Base-by-base conservation (phyloP, 2,113 vertebrate species). In the Mormyrus iriodes region DNA sequence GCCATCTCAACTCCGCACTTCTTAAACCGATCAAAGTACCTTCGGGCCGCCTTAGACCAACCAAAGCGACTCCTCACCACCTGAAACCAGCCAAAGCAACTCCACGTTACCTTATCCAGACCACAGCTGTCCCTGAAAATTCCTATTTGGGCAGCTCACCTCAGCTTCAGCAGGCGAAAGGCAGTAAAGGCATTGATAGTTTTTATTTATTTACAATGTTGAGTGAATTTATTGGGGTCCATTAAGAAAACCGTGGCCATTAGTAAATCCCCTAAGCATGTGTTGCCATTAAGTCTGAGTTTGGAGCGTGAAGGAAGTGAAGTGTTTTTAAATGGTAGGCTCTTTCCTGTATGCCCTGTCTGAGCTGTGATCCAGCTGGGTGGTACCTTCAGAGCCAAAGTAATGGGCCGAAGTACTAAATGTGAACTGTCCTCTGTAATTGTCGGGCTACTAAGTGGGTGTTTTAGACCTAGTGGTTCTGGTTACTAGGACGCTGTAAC, bases 171-270 rank as follows among this genome's bases (percentile, higher is more conserved):
- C 53, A 58, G 58, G 82, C 27, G 44, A 85, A 15, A 58, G 42
- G 42, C 82, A 58, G 61, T 89, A 89, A 85, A 89, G n/a, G 53
- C 82, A 89, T 85, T 89, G 44, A 85, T 65, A 6, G 24, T 85
- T 13, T 85, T 89, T 85, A 85, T 85, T 89, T 89, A 69, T 42
- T 88, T 53, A 53, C n/a, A 73, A 3, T 39, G 52, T 51, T 46
- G 27, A 42, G 17, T 49, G 17, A 53, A 49, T 35, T 82, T 88
- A 82, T 88, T 53, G 27, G 19, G 83, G 69, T 88, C 73, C 69
- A 55, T 88, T 88, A 85, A 42, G 49, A 76, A 39, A 84, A 55
- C 35, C 49, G 49, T 79, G 48, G 48, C 5, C 52, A 84, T 83
- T 85, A 84, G 79, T 84, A 89, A 89, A 84, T 85, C 88, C 58